phyloP scores from a whole-genome alignment of 2,113 vertebrate species.

The Bambusicola thoracicus region DNA sequence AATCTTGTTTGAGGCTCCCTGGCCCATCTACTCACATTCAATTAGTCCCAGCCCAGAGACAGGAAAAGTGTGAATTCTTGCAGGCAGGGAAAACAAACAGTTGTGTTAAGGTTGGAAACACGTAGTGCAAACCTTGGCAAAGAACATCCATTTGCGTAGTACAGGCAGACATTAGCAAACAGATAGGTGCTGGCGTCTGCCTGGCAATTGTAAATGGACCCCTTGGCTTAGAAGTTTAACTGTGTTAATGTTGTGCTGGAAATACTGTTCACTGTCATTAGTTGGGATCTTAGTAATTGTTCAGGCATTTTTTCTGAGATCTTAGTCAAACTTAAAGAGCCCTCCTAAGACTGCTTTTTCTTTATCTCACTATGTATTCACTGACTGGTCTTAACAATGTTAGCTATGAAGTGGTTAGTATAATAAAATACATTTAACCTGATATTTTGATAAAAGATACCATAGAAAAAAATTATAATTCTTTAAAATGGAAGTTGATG shows the following conservation, averaged over 20 bases:
- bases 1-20: neutral
- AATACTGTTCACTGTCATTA: neutral
- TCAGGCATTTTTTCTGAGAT: neutral
- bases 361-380: slow-evolving; percentile 22
- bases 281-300: neutral
- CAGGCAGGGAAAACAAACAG: neutral
- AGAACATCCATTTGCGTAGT: neutral
- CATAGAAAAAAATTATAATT: neutral
- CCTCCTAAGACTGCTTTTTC: slow-evolving; percentile 2
- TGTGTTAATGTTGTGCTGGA: neutral
- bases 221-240: neutral
- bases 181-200: neutral
- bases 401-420: neutral
- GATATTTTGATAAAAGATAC: neutral
- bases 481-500: slow-evolving; percentile 53
- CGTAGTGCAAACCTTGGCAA: slow-evolving; percentile 9
- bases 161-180: neutral
- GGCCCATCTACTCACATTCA: slow-evolving; percentile 14
- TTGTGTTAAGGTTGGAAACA: neutral
- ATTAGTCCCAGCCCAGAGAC: neutral
- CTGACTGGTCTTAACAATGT: neutral
- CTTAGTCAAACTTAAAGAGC: neutral
- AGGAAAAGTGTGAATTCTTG: neutral
- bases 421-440: slow-evolving; percentile 28
- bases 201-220: neutral